Conservation (phyloP, 2,797 vertebrate genomes). For the Sebastolobus alascanus region DNA sequence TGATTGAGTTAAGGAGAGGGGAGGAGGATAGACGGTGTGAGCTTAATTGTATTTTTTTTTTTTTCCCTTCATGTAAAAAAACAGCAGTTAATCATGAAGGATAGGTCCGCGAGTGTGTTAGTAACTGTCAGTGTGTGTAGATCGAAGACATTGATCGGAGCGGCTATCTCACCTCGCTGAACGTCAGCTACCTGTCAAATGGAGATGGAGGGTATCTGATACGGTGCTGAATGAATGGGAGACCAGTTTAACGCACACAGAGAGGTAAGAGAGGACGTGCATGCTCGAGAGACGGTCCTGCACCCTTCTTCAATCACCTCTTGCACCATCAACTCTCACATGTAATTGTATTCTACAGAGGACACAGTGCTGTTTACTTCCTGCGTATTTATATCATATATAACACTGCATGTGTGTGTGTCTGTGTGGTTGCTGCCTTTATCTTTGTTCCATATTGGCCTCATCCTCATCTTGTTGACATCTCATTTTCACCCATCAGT, state of each 20-base stretch:
- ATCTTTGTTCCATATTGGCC: slow-evolving; percentile 42
- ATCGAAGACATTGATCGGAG: slow-evolving; percentile 80
- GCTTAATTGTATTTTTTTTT: slow-evolving; percentile 38
- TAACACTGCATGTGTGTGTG: neutral
- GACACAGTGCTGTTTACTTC: slow-evolving; percentile 21
- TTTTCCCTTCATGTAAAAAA: neutral
- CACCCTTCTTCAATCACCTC: neutral
- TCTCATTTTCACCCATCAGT: slow-evolving; percentile 75
- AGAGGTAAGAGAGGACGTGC: neutral
- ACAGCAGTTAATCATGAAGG: slow-evolving; percentile 61
- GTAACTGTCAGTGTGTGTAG: slow-evolving; percentile 58
- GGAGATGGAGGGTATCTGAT: slow-evolving; percentile 74
- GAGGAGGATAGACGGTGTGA: slow-evolving; percentile 17
- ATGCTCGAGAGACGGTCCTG: neutral
- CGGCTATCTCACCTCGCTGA: slow-evolving; percentile 68
- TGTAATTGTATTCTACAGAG: slow-evolving; percentile 31
- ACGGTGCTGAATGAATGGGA: slow-evolving; percentile 56
- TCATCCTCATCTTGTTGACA: slow-evolving; percentile 65
- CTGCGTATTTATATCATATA: slow-evolving; percentile 23
- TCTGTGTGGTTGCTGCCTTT: slow-evolving; percentile 7
- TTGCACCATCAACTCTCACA: neutral
- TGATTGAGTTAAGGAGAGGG: slow-evolving; percentile 18
- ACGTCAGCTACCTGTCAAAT: slow-evolving; percentile 73
- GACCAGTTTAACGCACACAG: slow-evolving; percentile 8
- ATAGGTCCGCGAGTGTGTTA: slow-evolving; percentile 55